Evolutionary conservation across 2,797 vertebrate genomes (phyloP).

Genomic region (Protosalanx chinensis): DNA sequence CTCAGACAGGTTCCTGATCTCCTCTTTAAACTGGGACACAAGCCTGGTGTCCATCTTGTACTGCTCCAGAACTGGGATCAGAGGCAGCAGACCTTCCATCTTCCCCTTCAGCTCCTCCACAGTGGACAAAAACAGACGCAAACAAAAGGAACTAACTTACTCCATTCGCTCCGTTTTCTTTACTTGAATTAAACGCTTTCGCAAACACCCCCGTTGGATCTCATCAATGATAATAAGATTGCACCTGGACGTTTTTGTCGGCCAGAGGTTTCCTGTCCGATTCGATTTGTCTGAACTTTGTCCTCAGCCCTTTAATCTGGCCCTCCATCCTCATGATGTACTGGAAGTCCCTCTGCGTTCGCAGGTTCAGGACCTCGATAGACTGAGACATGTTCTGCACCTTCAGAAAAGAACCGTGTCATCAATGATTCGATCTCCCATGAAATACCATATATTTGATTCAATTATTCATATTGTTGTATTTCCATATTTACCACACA

Average conservation of each 20-base stretch:
- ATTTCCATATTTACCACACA: no score
- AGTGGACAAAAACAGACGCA: background rate
- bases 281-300: constrained; percentile 95
- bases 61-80: constrained; percentile 96
- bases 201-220: background rate
- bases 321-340: constrained; percentile 99
- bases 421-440: constrained; percentile 49
- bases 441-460: background rate
- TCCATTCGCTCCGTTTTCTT: background rate
- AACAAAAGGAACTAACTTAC: background rate
- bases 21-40: constrained; percentile 96
- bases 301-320: constrained; percentile 96
- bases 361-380: constrained; percentile 95
- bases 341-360: constrained; percentile 99
- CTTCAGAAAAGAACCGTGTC: constrained; percentile 63
- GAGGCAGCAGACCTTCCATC: constrained; percentile 92
- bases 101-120: constrained; percentile 91
- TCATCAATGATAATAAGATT: background rate
- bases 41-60: constrained; percentile 95
- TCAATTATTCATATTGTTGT: no score
- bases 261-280: constrained; percentile 92
- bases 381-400: constrained; percentile 99
- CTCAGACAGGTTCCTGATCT: constrained; percentile 90
- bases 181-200: background rate
- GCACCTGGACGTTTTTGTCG: constrained; percentile 95